A percentile compares a stretch with the other conserved stretches of the same genome.
Evolutionary conservation across 53 echinoderm and acorn worm species (phyloP).

Genomic region (Holothuria scabra): DNA sequence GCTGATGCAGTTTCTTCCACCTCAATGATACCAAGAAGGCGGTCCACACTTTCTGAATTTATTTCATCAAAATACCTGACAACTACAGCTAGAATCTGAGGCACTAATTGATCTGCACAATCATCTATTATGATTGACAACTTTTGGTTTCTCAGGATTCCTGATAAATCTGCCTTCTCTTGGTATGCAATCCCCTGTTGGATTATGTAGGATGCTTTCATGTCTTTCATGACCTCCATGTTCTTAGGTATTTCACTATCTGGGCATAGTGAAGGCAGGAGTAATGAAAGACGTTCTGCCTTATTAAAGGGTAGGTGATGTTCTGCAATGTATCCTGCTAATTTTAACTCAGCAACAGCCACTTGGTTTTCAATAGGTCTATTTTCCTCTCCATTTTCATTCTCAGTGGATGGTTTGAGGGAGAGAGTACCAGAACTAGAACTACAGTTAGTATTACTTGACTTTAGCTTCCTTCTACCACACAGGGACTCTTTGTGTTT

Average conservation of each 20-base stretch:
- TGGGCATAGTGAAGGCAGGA: constrained; percentile 23
- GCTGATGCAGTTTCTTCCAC: background rate
- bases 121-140: constrained; percentile 35
- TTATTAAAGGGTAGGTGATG: background rate
- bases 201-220: background rate
- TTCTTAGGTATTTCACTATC: constrained; percentile 17
- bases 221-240: background rate
- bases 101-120: background rate
- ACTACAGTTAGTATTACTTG: too few relatives aligned
- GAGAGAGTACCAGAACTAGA: background rate
- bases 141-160: constrained; percentile 18
- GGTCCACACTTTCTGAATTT: constrained; percentile 21
- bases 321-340: constrained; percentile 1
- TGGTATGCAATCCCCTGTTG: constrained; percentile 12
- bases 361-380: background rate
- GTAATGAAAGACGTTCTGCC: background rate
- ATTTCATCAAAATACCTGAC: constrained; percentile 15
- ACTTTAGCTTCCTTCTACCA: background rate
- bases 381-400: background rate
- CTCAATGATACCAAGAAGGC: constrained; percentile 25
- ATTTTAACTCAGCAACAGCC: background rate
- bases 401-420: background rate
- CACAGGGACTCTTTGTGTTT: background rate
- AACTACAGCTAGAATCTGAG: constrained; percentile 38
- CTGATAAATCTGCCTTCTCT: constrained; percentile 6